Evolutionary conservation across 2,797 vertebrate genomes (phyloP).

Genomic region (Leontopithecus rosalia): DNA sequence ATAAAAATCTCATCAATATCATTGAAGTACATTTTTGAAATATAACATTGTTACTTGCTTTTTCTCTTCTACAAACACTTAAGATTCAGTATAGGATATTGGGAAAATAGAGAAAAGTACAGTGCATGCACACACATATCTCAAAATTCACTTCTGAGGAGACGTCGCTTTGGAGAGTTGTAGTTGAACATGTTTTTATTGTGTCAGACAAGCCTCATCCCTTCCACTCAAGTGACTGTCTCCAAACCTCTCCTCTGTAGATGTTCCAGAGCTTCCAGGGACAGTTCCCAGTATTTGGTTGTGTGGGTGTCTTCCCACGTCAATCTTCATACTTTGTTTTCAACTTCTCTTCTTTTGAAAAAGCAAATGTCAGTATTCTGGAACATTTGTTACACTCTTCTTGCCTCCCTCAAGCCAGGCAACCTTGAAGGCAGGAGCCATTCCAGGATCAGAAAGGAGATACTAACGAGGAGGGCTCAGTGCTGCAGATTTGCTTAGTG

Average conservation of each 20-base stretch:
- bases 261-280: fast-evolving
- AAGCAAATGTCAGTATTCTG: not conserved
- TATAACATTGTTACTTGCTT: not conserved
- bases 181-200: not conserved
- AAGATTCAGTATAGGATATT: not conserved
- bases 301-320: fast-evolving
- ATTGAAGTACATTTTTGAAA: not conserved
- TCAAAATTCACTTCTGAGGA: too few species aligned
- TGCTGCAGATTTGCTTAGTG: not conserved
- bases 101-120: not conserved
- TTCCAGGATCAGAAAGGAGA: not conserved
- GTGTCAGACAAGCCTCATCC: fast-evolving
- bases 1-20: not conserved
- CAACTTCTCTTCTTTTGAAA: not conserved
- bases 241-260: fast-evolving
- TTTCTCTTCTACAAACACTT: not conserved
- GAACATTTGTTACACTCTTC: not conserved
- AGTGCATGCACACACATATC: not conserved
- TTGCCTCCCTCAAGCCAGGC: not conserved
- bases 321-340: not conserved
- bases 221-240: fast-evolving
- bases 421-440: not conserved
- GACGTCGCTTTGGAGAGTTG: not conserved
- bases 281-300: not conserved
- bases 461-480: fast-evolving